phyloP scores from a whole-genome alignment of 1,140 invertebrate species.

The Drosophila kohkoa region DNA sequence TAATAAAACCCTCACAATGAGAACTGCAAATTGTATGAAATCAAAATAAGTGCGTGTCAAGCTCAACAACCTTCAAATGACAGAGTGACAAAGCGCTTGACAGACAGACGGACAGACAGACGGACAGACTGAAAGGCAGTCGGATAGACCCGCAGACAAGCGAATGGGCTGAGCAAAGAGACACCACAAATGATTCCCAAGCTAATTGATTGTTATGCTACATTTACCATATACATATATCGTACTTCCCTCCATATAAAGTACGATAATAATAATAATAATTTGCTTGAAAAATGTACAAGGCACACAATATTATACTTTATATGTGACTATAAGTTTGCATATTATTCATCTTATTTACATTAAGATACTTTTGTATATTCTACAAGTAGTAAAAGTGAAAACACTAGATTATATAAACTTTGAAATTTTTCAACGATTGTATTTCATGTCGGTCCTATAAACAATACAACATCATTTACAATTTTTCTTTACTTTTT shows the following conservation, averaged over 20 bases:
- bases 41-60: constrained; percentile 46
- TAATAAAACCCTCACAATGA: constrained; percentile 13
- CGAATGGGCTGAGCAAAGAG: constrained; percentile 14
- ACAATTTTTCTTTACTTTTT: background rate
- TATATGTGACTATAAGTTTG: background rate
- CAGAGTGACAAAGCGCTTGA: constrained; percentile 10
- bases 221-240: constrained; percentile 43
- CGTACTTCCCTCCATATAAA: background rate
- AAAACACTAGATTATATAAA: background rate
- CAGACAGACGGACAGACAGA: background rate
- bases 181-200: constrained; percentile 18
- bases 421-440: background rate
- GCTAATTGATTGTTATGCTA: constrained; percentile 56
- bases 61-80: constrained; percentile 42
- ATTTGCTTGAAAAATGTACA: background rate
- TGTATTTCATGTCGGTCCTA: background rate
- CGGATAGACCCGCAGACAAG: background rate
- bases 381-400: background rate
- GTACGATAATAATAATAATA: constrained; percentile 1
- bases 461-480: background rate
- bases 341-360: background rate
- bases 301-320: background rate
- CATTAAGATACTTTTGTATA: background rate
- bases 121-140: constrained; percentile 1
- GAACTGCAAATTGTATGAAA: constrained; percentile 49